Percentiles rank a stretch among this genome's conserved stretches.
Evolutionary conservation across 2,113 vertebrate species (phyloP).

Genomic region (Romanogobio albipinnatus): DNA sequence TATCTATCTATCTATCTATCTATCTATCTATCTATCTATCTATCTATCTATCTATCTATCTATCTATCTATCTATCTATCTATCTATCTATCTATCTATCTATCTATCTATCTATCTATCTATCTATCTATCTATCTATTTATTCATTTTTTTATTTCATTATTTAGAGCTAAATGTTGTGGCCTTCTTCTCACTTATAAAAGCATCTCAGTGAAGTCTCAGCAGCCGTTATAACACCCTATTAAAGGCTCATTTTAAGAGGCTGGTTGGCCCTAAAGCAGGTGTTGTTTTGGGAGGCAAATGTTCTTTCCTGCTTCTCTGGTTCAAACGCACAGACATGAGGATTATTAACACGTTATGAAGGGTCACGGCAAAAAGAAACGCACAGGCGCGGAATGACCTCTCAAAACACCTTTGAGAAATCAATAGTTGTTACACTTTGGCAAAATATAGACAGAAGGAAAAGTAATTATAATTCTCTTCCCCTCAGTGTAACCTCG

Average conservation of each 20-base stretch:
- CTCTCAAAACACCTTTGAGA: neutral
- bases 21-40: too few species aligned
- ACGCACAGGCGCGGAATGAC: neutral
- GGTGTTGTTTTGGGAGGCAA: neutral
- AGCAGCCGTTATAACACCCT: neutral
- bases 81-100: too few species aligned
- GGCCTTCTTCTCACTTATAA: neutral
- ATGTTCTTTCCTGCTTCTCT: neutral
- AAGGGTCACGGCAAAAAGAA: neutral
- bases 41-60: too few species aligned
- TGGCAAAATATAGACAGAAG: neutral
- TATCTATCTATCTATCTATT: too few species aligned
- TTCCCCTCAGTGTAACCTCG: conserved; percentile 46
- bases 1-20: too few species aligned
- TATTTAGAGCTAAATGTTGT: neutral
- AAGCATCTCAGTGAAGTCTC: neutral
- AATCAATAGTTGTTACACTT: neutral
- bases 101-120: too few species aligned
- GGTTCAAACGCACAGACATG: neutral
- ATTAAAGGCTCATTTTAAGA: neutral
- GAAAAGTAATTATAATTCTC: conserved; percentile 31
- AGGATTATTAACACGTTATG: conserved; percentile 19
- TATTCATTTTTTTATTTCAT: too few species aligned
- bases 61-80: too few species aligned
- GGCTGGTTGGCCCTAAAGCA: neutral